Evolutionary conservation across 1,140 invertebrate genomes (phyloP).

Genomic region (Solenopsis fugax): DNA sequence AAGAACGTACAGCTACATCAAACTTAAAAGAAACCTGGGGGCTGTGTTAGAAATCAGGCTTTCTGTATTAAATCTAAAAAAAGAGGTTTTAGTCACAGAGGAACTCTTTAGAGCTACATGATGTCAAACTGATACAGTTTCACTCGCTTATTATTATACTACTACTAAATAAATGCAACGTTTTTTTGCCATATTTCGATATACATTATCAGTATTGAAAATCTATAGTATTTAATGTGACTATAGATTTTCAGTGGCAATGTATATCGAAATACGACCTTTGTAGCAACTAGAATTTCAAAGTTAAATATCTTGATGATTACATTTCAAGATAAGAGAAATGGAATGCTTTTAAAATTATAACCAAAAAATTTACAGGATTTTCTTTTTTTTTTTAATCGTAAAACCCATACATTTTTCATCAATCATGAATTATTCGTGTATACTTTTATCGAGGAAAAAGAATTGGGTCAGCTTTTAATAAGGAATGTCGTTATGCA

Average conservation of each 20-base stretch:
- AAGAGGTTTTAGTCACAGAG: too few species aligned
- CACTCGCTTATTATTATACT: too few species aligned
- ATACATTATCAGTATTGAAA: too few species aligned
- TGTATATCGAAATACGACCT: too few species aligned
- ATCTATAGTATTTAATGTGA: too few species aligned
- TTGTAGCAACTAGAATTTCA: not conserved
- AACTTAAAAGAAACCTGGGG: too few species aligned
- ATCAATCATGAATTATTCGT: not conserved
- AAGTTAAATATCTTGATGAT: conserved; percentile 25
- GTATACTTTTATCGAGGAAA: not conserved
- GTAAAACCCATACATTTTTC: not conserved
- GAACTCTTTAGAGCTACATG: too few species aligned
- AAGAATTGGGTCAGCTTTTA: not conserved
- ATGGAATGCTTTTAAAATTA: not conserved
- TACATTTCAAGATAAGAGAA: not conserved
- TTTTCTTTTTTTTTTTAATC: not conserved
- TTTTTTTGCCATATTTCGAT: not conserved
- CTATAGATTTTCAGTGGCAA: too few species aligned
- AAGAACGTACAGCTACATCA: too few species aligned
- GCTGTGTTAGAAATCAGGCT: too few species aligned
- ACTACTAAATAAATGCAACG: not conserved
- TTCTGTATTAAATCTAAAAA: too few species aligned
- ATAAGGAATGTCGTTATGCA: not conserved
- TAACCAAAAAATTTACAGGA: conserved; percentile 32
- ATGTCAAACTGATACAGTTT: too few species aligned